A percentile compares a stretch with the other conserved stretches of the same genome.
These are phyloP conservation scores for Charina bottae DNA, from an alignment of 2,113 vertebrate species.

Conservation along the genomic window DNA sequence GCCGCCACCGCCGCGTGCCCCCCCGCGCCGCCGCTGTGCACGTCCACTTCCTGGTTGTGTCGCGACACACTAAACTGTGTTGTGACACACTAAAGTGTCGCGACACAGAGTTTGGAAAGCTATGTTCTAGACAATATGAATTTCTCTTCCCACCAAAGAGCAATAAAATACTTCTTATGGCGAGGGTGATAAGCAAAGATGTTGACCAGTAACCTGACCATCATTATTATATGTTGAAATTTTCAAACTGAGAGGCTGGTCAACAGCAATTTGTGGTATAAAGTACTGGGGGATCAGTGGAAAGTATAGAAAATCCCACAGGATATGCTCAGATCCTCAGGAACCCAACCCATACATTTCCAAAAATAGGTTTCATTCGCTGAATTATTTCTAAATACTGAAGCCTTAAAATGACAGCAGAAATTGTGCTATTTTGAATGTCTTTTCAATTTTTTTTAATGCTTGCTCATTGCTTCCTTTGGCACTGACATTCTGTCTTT, in stretches of 20 bases:
- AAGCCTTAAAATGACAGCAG: background rate
- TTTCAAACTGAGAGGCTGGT: background rate
- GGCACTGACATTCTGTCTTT: background rate
- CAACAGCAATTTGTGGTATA: background rate
- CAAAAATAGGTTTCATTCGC: background rate
- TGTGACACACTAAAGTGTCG: too few species aligned
- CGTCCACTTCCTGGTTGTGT: too few species aligned
- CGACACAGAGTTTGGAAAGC: too few species aligned
- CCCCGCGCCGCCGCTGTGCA: too few species aligned
- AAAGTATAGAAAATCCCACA: background rate
- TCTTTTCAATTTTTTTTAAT: background rate
- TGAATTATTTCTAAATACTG: background rate
- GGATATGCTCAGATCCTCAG: background rate
- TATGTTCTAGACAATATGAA: too few species aligned
- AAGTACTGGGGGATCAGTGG: too few species aligned
- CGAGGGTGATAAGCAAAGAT: too few species aligned
- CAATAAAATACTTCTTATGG: too few species aligned
- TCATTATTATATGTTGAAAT: background rate
- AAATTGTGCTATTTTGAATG: background rate
- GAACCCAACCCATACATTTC: background rate
- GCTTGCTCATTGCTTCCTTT: background rate
- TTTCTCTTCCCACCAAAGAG: too few species aligned
- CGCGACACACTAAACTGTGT: too few species aligned
- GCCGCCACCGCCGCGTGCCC: too few species aligned
- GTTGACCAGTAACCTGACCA: too few species aligned